Percentiles rank a stretch among this genome's conserved stretches.
phyloP scores from a whole-genome alignment of 2,113 vertebrate genomes.

The Oenanthe oenanthe region DNA sequence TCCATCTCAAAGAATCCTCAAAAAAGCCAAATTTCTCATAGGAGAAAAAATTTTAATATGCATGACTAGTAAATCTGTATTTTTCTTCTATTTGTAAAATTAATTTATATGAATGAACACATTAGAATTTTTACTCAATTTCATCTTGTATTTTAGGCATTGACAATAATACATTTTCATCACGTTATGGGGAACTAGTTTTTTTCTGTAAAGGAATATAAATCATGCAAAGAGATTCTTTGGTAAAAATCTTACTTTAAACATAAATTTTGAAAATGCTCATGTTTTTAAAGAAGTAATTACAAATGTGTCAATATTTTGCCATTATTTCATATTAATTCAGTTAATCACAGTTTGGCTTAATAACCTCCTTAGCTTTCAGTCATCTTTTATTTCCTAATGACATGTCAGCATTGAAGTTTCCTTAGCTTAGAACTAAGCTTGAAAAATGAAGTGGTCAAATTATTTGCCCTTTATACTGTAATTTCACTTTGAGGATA shows the following conservation, averaged over 20 bases:
- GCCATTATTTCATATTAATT: constrained; percentile 7
- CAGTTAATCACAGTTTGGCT: constrained; percentile 22
- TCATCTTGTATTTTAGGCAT: background rate
- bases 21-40: background rate
- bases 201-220: background rate
- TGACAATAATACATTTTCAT: background rate
- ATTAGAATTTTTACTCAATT: background rate
- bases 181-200: background rate
- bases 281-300: background rate
- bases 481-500: background rate
- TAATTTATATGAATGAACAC: background rate
- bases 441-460: background rate
- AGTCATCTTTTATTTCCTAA: constrained; percentile 8
- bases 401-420: background rate
- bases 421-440: background rate
- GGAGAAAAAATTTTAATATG: background rate
- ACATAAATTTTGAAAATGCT: background rate
- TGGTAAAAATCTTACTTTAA: background rate
- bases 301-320: background rate
- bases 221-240: background rate
- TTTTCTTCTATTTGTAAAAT: background rate
- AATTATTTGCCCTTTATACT: background rate
- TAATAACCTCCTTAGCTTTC: constrained; percentile 2
- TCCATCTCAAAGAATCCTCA: background rate
- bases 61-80: background rate